Conservation (phyloP, 2,113 vertebrate species). For the Dendropsophus ebraccatus region DNA sequence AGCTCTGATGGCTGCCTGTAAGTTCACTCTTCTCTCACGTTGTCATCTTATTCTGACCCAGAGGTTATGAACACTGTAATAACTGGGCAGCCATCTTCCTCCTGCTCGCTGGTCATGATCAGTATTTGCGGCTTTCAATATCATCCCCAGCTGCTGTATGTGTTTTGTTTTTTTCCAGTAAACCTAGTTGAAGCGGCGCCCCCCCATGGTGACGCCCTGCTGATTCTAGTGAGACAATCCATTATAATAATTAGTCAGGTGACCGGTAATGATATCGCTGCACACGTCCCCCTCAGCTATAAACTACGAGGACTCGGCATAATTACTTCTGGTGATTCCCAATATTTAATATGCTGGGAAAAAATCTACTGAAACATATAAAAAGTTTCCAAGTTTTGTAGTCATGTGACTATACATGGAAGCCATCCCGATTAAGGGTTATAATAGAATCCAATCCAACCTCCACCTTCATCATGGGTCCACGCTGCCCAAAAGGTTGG, state of each 20-base stretch:
- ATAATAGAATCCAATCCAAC: too few species aligned
- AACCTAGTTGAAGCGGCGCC: neutral
- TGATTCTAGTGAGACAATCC: constrained; percentile 17
- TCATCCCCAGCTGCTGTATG: too few species aligned
- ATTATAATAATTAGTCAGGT: constrained; percentile 23
- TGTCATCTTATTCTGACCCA: too few species aligned
- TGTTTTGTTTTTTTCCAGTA: constrained; percentile 12
- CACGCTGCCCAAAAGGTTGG: neutral
- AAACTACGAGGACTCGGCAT: neutral
- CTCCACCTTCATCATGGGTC: neutral
- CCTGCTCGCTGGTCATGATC: too few species aligned
- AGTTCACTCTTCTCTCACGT: too few species aligned
- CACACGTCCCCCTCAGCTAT: neutral
- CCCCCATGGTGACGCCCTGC: constrained; percentile 26
- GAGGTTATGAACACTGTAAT: too few species aligned
- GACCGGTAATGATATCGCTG: constrained; percentile 16
- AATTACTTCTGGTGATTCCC: constrained; percentile 4
- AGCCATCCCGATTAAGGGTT: too few species aligned
- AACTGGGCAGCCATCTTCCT: too few species aligned
- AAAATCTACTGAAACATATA: neutral
- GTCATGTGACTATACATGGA: neutral
- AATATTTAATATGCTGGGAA: neutral
- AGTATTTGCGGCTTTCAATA: too few species aligned
- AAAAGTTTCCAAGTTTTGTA: neutral
- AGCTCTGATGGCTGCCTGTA: too few species aligned